Evolutionary conservation across 2,113 vertebrate genomes (phyloP), one percentile per base, ranked within the genome.

Genomic region (Leucopternis melanops): DNA sequence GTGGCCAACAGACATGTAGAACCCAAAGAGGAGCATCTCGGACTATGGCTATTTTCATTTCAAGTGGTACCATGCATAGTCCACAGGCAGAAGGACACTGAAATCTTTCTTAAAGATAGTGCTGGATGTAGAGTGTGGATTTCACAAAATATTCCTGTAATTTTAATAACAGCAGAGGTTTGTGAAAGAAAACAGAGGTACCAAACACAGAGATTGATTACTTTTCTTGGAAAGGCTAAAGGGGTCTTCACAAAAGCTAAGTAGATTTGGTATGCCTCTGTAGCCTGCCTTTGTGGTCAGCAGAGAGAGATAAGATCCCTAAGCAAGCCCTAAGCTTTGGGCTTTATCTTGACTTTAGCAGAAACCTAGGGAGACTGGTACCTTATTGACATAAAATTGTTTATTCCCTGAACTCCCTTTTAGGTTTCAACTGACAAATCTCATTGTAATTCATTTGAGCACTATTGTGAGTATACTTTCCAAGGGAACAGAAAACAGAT

Each of bases 391-490:
- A 70, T n/a, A 81, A 86, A 90, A 92, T 75, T 84, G 61, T 81
- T 87, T 96, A 86, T 91, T 92, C 73, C 73, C 83, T 80, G 78
- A 94, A 52, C 86, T 82, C 73, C 32, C 50, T 91, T 92, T 67
- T 66, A 85, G 88, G 45, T 88, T 96, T 96, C 73, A 72, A 19
- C 71, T 91, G 94, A 92, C 62, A 88, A 82, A 96, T 73, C 62
- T 94, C 66, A 57, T 55, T 95, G 88, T 66, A 90, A 94, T 94
- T 95, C 73, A 89, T 95, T 85, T 90, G 84, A 92, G 47, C 20
- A 16, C 40, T 65, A 34, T 77, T 82, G 79, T 70, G 84, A 95
- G 27, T 81, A 55, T 80, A 34, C 58, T 91, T 97, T 95, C 81
- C 81, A 91, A 70, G 84, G 73, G 91, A 94, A 57, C 63, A 67